Percentiles rank a stretch among this genome's conserved stretches.
phyloP scores from a whole-genome alignment of 1,140 invertebrate species.

The Tribolium castaneum region DNA sequence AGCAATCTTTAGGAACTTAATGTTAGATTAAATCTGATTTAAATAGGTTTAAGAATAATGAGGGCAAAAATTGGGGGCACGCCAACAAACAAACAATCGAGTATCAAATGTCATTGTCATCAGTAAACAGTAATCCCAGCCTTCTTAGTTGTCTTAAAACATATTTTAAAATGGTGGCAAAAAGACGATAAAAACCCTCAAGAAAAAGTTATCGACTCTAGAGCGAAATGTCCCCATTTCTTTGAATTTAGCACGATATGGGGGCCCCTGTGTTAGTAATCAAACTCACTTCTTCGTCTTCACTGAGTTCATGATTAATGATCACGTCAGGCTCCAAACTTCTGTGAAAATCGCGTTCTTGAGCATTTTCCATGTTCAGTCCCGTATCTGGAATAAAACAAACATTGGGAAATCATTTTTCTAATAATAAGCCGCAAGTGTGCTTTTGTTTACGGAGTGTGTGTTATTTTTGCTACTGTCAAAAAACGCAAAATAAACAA shows the following conservation, averaged over 20 bases:
- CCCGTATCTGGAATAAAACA: constrained; percentile 3
- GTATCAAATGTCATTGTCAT: too few species aligned
- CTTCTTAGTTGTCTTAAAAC: too few species aligned
- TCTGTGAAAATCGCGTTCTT: constrained; percentile 54
- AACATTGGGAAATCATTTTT: constrained; percentile 18
- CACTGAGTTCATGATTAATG: constrained; percentile 54
- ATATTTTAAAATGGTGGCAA: too few species aligned
- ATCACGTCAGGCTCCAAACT: constrained; percentile 58
- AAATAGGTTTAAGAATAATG: too few species aligned
- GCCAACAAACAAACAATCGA: too few species aligned
- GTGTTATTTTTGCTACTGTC: constrained; percentile 54
- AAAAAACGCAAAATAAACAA: constrained; percentile 58
- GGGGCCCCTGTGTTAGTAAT: not conserved
- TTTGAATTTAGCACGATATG: not conserved
- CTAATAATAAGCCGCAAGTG: constrained; percentile 41
- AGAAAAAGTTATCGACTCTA: not conserved
- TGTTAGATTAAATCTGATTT: too few species aligned
- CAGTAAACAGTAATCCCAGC: too few species aligned
- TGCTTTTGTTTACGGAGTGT: constrained; percentile 31
- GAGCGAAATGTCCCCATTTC: not conserved
- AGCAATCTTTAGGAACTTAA: too few species aligned
- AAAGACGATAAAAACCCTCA: too few species aligned
- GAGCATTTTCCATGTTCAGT: constrained; percentile 50
- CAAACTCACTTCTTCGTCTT: constrained; percentile 42
- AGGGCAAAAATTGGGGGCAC: too few species aligned